Evolutionary conservation across 2,888 invertebrate genomes (phyloP).

Genomic region (Drosophila lacicola): DNA sequence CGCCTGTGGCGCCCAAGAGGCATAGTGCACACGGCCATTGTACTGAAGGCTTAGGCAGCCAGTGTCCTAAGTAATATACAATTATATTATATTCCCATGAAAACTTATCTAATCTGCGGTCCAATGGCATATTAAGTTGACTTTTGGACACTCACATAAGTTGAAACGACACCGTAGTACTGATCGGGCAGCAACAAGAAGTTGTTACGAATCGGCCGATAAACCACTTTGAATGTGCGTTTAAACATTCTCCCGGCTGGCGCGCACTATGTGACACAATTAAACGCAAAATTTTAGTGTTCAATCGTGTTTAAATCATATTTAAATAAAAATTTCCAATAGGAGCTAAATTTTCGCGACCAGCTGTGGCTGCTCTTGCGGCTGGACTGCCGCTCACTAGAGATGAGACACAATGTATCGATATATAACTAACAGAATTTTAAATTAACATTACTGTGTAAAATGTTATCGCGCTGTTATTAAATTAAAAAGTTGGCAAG

Average conservation of each 20-base stretch:
- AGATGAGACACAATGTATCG: slow-evolving; percentile 2
- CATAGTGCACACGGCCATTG: slow-evolving; percentile 82
- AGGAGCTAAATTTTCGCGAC: slow-evolving; percentile 8
- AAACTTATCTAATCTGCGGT: slow-evolving; percentile 68
- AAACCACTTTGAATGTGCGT: slow-evolving; percentile 84
- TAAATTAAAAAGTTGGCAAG: slow-evolving; percentile 14
- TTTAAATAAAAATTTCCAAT: slow-evolving; percentile 35
- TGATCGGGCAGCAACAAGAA: slow-evolving; percentile 83
- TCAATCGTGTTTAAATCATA: slow-evolving; percentile 49
- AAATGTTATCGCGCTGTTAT: neutral
- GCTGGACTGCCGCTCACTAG: slow-evolving; percentile 26
- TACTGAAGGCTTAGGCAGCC: slow-evolving; percentile 84
- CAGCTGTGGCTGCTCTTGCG: slow-evolving; percentile 41
- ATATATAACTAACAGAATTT: slow-evolving; percentile 3
- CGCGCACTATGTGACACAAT: slow-evolving; percentile 8
- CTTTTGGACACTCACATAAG: slow-evolving; percentile 84
- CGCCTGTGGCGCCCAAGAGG: slow-evolving; percentile 84
- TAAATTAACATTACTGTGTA: neutral
- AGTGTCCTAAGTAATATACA: slow-evolving; percentile 78
- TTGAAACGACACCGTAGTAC: slow-evolving; percentile 84
- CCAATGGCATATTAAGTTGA: slow-evolving; percentile 38
- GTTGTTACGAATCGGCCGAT: slow-evolving; percentile 83
- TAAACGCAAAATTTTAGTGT: neutral
- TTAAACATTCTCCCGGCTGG: slow-evolving; percentile 79
- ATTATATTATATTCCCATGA: slow-evolving; percentile 22